Percentiles rank a stretch among this genome's conserved stretches.
Conservation (phyloP, 2,888 invertebrate genomes). For the Linnaemya tessellans region DNA sequence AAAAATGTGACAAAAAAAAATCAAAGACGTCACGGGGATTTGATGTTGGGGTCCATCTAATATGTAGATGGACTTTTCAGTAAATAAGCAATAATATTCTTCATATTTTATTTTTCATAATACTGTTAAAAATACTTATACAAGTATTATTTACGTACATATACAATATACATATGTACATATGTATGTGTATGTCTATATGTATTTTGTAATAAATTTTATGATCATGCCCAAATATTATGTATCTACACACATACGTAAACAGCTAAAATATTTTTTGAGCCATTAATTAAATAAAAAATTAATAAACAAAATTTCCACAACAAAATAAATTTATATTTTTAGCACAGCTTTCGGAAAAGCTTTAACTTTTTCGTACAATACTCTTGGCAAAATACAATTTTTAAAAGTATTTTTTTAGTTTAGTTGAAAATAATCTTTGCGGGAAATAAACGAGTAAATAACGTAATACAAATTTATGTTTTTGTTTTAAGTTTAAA, state of each 20-base stretch:
- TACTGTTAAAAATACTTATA: background rate
- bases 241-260: background rate
- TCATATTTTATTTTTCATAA: background rate
- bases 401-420: conserved; percentile 14
- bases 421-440: conserved; percentile 37
- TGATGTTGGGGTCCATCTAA: too few relatives aligned
- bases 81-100: too few relatives aligned
- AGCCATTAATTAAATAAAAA: background rate
- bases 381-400: conserved; percentile 6
- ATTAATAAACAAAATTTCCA: conserved; percentile 36
- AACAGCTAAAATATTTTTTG: background rate
- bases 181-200: too few relatives aligned
- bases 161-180: too few relatives aligned
- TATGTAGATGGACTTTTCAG: too few relatives aligned
- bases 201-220: background rate
- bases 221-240: conserved; percentile 16
- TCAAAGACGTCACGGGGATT: too few relatives aligned
- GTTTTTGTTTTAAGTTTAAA: background rate
- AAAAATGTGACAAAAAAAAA: too few relatives aligned
- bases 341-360: conserved; percentile 57
- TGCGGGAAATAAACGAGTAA: conserved; percentile 22
- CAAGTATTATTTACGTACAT: too few relatives aligned
- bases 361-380: conserved; percentile 1
- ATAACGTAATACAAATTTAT: conserved; percentile 5
- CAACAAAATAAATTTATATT: conserved; percentile 47